Evolutionary conservation across 2,113 vertebrate genomes (phyloP), one percentile per base, ranked within the genome.

Genomic region (Oriolus oriolus): DNA sequence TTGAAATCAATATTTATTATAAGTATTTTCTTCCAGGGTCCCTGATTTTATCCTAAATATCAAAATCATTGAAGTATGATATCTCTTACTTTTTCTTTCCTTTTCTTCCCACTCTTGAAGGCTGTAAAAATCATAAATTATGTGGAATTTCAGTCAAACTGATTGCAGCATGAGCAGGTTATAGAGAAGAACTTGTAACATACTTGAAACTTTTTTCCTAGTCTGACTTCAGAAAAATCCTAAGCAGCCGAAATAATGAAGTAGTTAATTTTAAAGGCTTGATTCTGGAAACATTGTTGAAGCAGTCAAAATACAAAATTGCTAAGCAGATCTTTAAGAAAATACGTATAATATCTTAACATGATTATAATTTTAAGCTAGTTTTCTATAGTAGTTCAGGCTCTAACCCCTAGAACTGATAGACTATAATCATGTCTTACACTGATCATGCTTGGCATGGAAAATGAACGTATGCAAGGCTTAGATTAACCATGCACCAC

Each of bases 311-410:
- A 92, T 45, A 63, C 0, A 1, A 69, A 91, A 93, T 60, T 80
- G 69, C 76, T 83, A 60, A 91, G 63, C 61, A 65, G 52, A 52
- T 93, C 44, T 91, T 89, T 74, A 89, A 74, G 81, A 66, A 96
- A 89, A 93, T 71, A 73, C 1, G 2, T 78, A 35, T 64, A 92
- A 93, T 89, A 89, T 50, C 79, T 74, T 96, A 89, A 95, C 77
- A 66, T 91, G 74, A 79, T 95, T 90, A 85, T 84, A 80, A 68
- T 93, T 94, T 96, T 94, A 90, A 96, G 69, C 85, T 90, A 74
- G 52, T 94, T 96, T 95, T 92, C 80, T 82, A 24, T 63, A 93
- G 77, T 68, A 52, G 35, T 94, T 93, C 80, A 89, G 75, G 54
- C 63, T 86, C 35, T 91, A 96, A 79, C 81, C 64, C 70, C 21